These are phyloP conservation scores for Uropetala carovei DNA, from an alignment of 2,888 invertebrate species.

Conservation along the genomic window DNA sequence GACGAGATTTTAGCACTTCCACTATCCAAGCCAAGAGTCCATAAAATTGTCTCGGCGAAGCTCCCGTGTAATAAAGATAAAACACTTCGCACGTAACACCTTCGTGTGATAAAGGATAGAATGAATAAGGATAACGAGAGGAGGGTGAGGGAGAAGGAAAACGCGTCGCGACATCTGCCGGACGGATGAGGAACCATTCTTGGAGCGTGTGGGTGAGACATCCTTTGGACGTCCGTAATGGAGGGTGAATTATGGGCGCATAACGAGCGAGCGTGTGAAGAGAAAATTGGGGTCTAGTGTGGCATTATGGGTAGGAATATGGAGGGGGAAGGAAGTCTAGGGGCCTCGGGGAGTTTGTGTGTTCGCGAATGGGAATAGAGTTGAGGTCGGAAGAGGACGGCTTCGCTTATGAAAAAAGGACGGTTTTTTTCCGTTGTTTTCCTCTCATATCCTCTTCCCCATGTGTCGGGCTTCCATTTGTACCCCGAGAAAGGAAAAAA, in stretches of 20 bases:
- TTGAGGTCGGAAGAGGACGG: neutral
- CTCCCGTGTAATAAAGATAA: too few species aligned
- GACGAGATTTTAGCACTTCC: too few species aligned
- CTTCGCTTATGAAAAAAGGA: neutral
- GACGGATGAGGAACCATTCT: neutral
- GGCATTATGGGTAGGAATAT: neutral
- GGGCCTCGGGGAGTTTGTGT: neutral
- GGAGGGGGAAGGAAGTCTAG: neutral
- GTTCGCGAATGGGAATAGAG: neutral
- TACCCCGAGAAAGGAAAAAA: too few species aligned
- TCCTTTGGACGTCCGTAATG: neutral
- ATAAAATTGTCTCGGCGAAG: too few species aligned
- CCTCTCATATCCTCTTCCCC: too few species aligned
- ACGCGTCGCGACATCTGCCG: constrained; percentile 14
- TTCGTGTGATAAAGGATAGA: constrained; percentile 10
- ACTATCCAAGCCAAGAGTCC: too few species aligned
- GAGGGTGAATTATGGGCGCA: constrained; percentile 36
- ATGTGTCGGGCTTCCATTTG: too few species aligned
- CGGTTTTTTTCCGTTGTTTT: neutral
- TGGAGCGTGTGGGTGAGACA: neutral
- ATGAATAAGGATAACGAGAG: constrained; percentile 13
- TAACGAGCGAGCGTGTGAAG: constrained; percentile 40
- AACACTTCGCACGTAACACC: neutral
- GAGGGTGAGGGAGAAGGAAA: neutral
- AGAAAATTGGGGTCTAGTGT: constrained; percentile 36